Evolutionary conservation across 1,140 invertebrate genomes (phyloP), one percentile per base, ranked within the genome.

Genomic region (Pogonomyrmex californicus): DNA sequence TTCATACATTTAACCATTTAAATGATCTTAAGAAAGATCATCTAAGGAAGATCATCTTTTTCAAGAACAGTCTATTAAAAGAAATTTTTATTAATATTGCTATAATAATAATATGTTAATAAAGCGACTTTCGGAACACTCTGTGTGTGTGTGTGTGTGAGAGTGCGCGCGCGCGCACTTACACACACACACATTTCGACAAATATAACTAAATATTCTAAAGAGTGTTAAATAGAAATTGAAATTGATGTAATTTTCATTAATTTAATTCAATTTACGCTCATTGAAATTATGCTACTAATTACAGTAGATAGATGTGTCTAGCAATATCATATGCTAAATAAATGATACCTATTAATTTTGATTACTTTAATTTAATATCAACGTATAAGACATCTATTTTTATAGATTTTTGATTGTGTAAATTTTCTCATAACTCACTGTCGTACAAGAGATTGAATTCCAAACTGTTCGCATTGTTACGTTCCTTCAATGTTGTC

Each of bases 331-430:
- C 38, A 7, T 70, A 71, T 1, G 23, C 38, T 71, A 51, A 79
- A 81, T 54, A 71, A 81, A 33, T 81, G 14, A 63, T 71, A 38
- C 56, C 78, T 7, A 14, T 56, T 36, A 79, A 81, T 81, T 81
- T 81, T 81, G 78, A 81, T 81, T 81, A 71, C 33, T 30, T 71
- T 41, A 71, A 70, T 70, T 81, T 70, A 30, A 81, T 54, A 81
- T 5, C 14, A 81, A 71, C 12, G 23, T 81, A 81, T 81, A 81
- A 81, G 56, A 81, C 71, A 56, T 70, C n/a, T 38, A 12, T 79
- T 81, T 81, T 6, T 10, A 41, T 70, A 4, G 12, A 44, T 56
- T 81, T 81, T 81, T 71, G 65, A 71, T 81, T 71, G 38, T 49
- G 56, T 56, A 81, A 70, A 5, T 79, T 68, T 58, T 71, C 36